phyloP scores from a whole-genome alignment of 1,140 invertebrate species.

The Bombus terrestris region DNA sequence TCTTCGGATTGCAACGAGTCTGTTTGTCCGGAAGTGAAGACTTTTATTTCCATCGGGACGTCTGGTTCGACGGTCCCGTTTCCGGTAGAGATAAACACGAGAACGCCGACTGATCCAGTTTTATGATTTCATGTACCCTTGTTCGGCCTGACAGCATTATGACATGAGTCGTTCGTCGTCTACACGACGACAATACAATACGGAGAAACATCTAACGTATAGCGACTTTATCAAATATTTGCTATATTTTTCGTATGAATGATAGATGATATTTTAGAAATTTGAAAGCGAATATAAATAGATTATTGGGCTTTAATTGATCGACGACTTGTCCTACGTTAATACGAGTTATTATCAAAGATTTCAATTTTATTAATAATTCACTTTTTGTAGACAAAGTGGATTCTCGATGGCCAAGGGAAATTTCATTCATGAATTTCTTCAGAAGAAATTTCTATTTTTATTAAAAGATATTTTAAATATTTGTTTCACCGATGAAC shows the following conservation, averaged over 20 bases:
- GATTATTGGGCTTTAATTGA: background rate
- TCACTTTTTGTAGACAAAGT: too few relatives aligned
- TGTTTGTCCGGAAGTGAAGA: background rate
- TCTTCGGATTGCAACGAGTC: slow-evolving; percentile 6
- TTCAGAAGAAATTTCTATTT: too few relatives aligned
- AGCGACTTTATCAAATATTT: background rate
- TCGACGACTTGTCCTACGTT: background rate
- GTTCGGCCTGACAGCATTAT: background rate
- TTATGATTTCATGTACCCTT: slow-evolving; percentile 21
- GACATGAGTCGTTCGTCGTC: background rate
- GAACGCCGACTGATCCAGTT: slow-evolving; percentile 23
- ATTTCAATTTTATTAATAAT: too few relatives aligned
- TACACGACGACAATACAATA: too few relatives aligned
- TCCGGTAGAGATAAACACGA: background rate
- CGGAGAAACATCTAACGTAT: background rate
- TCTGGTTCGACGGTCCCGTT: slow-evolving; percentile 29
- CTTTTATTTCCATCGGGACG: slow-evolving; percentile 43
- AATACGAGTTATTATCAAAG: background rate
- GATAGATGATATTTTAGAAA: too few relatives aligned
- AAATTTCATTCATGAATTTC: too few relatives aligned
- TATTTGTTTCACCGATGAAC: too few relatives aligned
- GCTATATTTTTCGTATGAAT: too few relatives aligned
- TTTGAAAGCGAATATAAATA: background rate
- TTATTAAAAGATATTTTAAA: too few relatives aligned
- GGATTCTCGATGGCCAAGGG: too few relatives aligned